Evolutionary conservation across 23 tunicate species (phyloP).

Genomic region (Clavelina lepadiformis): DNA sequence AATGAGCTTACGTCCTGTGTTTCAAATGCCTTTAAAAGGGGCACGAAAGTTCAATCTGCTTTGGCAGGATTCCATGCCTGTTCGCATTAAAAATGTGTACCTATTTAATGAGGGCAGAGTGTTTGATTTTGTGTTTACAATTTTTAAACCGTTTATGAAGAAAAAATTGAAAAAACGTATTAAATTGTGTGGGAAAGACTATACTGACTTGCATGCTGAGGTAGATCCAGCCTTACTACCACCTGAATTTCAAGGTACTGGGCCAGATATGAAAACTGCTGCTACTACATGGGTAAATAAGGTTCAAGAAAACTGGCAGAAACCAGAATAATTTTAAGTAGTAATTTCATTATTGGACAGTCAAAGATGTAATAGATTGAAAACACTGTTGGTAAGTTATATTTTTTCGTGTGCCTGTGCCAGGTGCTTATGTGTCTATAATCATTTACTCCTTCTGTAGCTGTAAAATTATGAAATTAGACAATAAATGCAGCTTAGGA

Average conservation of each 20-base stretch:
- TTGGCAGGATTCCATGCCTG: slow-evolving; percentile 60
- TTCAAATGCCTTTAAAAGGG: slow-evolving; percentile 22
- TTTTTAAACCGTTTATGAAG: slow-evolving; percentile 49
- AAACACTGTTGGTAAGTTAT: no score
- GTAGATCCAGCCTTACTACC: slow-evolving; percentile 31
- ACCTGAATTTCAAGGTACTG: slow-evolving; percentile 40
- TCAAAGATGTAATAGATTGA: no score
- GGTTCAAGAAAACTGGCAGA: slow-evolving; percentile 13
- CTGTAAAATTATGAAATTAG: no score
- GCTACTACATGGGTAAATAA: slow-evolving; percentile 23
- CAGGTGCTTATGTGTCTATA: no score
- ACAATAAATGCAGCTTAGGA: no score
- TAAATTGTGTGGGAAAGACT: slow-evolving; percentile 26
- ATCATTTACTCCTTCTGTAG: no score
- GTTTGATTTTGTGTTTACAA: slow-evolving; percentile 29
- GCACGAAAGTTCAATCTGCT: slow-evolving; percentile 29
- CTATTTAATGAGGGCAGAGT: slow-evolving; percentile 38
- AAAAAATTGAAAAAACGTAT: slow-evolving; percentile 36
- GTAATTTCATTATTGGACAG: no score
- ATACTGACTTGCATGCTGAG: slow-evolving; percentile 14
- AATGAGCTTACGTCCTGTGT: slow-evolving; percentile 12
- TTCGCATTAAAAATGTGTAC: slow-evolving; percentile 24
- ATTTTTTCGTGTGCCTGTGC: no score
- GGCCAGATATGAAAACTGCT: slow-evolving; percentile 5
- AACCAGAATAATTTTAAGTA: no score